Percentiles rank a stretch among this genome's conserved stretches.
These are phyloP conservation scores for Muntiacus reevesi DNA, from an alignment of 2,113 vertebrate genomes.

Conservation along the genomic window DNA sequence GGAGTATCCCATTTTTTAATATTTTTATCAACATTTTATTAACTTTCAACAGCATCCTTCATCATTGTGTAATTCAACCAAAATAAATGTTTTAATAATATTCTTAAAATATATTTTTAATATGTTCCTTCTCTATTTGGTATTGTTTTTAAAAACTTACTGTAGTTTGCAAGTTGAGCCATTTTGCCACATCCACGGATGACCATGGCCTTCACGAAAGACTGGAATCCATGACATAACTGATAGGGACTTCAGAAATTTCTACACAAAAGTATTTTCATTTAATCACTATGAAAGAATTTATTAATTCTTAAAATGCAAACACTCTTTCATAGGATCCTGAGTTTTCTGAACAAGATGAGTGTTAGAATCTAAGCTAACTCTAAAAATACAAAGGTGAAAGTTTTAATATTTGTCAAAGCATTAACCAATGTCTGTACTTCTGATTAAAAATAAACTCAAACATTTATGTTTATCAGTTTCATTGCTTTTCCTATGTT, in stretches of 20 bases:
- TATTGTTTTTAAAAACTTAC: neutral
- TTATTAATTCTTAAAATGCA: neutral
- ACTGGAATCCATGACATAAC: neutral
- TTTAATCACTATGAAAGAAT: neutral
- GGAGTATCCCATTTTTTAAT: neutral
- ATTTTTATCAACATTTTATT: neutral
- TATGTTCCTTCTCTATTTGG: neutral
- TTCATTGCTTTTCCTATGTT: neutral
- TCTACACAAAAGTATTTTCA: neutral
- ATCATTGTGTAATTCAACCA: neutral
- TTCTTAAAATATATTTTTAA: neutral
- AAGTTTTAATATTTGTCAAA: neutral
- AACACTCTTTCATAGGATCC: neutral
- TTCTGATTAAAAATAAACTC: neutral
- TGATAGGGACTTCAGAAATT: neutral
- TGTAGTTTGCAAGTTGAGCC: neutral
- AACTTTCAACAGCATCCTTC: neutral
- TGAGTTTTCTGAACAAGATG: neutral
- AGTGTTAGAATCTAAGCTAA: neutral
- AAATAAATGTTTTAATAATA: neutral
- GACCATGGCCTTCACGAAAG: neutral
- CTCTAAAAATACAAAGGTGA: neutral
- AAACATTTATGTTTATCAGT: neutral
- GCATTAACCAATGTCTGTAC: fast-evolving
- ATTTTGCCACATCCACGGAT: neutral